Evolutionary conservation across 2,113 vertebrate genomes (phyloP), one percentile per base, ranked within the genome.

Genomic region (Cephalopterus ornatus): DNA sequence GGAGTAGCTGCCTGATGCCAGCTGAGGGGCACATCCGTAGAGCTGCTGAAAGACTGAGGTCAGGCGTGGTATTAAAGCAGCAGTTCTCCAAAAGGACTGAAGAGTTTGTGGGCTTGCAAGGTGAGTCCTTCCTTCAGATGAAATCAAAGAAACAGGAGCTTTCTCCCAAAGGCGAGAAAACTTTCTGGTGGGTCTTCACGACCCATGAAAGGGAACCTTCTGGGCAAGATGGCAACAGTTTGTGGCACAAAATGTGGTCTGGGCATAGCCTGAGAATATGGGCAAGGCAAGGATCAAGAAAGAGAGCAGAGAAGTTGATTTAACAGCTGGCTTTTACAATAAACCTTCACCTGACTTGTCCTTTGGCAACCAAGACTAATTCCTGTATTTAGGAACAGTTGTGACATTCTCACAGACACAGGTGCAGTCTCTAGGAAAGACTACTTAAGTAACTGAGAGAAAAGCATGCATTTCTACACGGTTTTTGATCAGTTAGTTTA

Each of bases 1-100:
- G 68, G 24, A 16, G 63, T 5, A 0, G n/a, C 24, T 11, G 18
- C 5, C 12, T 0, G 2, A 11, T 30, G 15, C 6, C 17, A 13
- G 18, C 24, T 53, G 49, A 59, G 49, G 74, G 12, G 6, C 39
- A 91, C 67, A 61, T 33, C 9, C 44, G 9, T 41, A 14, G 0
- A 1, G n/a, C 41, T 78, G 21, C 61, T 79, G n/a, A 75, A 86
- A 56, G 37, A 17, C 52, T 26, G 33, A 83, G 18, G 12, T 58
- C 22, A 52, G 49, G 26, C 14, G 1, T 21, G 15, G 3, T 26
- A 19, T 79, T 71, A 71, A 39, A 26, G 32, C 41, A 83, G 39
- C 22, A 55, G 19, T 14, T 70, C n/a, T 90, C 27, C 73, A 27
- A 63, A 79, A 12, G 9, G 2, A 76, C 4, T 0, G 0, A 62